These are phyloP conservation scores for Elgonia sp. DNA, from an alignment of 2,888 invertebrate species.

Conservation along the genomic window DNA sequence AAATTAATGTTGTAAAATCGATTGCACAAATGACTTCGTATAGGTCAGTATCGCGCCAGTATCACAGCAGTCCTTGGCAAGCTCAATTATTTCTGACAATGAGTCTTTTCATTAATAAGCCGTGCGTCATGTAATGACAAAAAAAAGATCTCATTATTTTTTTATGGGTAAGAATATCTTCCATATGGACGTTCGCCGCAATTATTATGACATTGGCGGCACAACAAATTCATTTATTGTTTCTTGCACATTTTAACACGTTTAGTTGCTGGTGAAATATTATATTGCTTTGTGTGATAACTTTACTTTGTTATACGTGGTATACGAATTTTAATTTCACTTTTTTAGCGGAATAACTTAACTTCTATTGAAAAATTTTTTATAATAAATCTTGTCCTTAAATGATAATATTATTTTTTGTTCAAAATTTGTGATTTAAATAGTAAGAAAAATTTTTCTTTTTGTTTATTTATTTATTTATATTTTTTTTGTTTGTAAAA, in stretches of 20 bases:
- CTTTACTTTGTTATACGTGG: too few species aligned
- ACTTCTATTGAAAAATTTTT: too few species aligned
- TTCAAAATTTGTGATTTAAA: too few species aligned
- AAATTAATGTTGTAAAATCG: conserved; percentile 41
- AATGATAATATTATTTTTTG: too few species aligned
- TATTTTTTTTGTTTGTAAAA: too few species aligned
- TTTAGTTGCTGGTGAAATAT: conserved; percentile 7
- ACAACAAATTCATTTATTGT: conserved; percentile 47
- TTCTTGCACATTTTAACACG: conserved; percentile 33
- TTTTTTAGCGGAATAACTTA: too few species aligned
- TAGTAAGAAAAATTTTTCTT: too few species aligned
- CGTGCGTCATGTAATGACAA: conserved; percentile 61
- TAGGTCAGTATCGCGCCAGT: conserved; percentile 66
- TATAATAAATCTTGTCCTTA: too few species aligned
- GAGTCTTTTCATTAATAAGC: conserved; percentile 70
- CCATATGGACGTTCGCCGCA: conserved; percentile 24
- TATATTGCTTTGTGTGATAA: too few species aligned
- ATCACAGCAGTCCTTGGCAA: conserved; percentile 59
- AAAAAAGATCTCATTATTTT: conserved; percentile 59
- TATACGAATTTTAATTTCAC: too few species aligned
- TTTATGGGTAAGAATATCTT: conserved; percentile 63
- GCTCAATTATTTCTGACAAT: conserved; percentile 69
- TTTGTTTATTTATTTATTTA: too few species aligned
- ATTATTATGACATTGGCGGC: conserved; percentile 49
- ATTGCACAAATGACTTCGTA: conserved; percentile 41